A percentile compares a stretch with the other conserved stretches of the same genome.
Conservation (phyloP, 2,797 vertebrate genomes). For the Catostomus latipinnis region DNA sequence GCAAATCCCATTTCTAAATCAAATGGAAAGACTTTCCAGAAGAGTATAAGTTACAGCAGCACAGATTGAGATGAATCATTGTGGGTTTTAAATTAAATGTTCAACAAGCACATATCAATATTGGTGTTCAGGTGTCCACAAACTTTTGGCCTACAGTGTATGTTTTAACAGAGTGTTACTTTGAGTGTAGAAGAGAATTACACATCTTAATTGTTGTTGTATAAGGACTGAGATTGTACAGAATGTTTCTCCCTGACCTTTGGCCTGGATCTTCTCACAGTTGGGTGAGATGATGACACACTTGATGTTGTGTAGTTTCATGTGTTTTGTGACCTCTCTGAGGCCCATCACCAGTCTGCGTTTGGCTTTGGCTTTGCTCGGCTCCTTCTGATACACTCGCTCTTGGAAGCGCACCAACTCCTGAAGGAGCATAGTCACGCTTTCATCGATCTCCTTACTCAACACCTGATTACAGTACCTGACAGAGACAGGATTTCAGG, state of each 20-base stretch:
- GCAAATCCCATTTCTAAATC: too few relatives aligned
- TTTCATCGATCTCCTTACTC: constrained; percentile 98
- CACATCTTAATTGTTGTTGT: too few relatives aligned
- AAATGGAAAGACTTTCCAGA: too few relatives aligned
- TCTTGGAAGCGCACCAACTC: constrained; percentile 98
- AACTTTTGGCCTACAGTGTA: too few relatives aligned
- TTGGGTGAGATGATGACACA: constrained; percentile 99
- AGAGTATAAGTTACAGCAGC: too few relatives aligned
- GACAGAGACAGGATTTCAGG: constrained; percentile 14
- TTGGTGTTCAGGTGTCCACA: too few relatives aligned
- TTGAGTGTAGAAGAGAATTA: too few relatives aligned
- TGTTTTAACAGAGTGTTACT: too few relatives aligned
- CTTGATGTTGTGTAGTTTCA: constrained; percentile 96
- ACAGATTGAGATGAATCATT: too few relatives aligned
- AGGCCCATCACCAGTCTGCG: constrained; percentile 97
- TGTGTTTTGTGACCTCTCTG: constrained; percentile 98
- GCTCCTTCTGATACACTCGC: constrained; percentile 94
- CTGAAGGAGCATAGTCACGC: constrained; percentile 93
- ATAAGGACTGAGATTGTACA: too few relatives aligned
- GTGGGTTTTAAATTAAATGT: too few relatives aligned
- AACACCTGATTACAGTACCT: constrained; percentile 99
- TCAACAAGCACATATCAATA: too few relatives aligned
- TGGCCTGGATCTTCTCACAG: constrained; percentile 98
- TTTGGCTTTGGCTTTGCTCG: constrained; percentile 93
- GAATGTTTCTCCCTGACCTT: constrained; percentile 78